These are phyloP conservation scores for Lamproptera curius DNA, from an alignment of 2,888 invertebrate genomes.

Conservation along the genomic window DNA sequence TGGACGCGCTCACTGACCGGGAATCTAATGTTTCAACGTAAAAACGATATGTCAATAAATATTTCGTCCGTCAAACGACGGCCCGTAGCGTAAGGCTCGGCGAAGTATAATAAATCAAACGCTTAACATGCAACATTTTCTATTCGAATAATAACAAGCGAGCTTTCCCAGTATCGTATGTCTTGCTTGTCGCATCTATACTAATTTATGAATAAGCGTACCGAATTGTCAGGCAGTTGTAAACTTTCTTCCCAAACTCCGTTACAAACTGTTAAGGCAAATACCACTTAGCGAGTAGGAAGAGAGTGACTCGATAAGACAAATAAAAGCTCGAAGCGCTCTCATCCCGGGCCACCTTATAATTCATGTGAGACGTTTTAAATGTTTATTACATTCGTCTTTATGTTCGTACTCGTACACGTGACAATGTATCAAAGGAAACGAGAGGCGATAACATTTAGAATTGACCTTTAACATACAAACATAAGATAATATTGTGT, in stretches of 20 bases:
- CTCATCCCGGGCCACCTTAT: constrained; percentile 1
- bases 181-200: constrained; percentile 25
- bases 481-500: constrained; percentile 9
- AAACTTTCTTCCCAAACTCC: constrained; percentile 8
- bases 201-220: constrained; percentile 30
- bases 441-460: constrained; percentile 13
- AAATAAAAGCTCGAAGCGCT: constrained; percentile 12
- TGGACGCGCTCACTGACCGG: constrained; percentile 44
- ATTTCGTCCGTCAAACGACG: constrained; percentile 31
- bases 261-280: constrained; percentile 20
- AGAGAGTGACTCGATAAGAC: constrained; percentile 19
- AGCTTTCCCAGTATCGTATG: constrained; percentile 28
- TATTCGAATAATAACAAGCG: constrained; percentile 24
- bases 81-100: constrained; percentile 22
- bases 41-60: constrained; percentile 50
- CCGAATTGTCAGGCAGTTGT: constrained; percentile 9
- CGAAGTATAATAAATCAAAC: constrained; percentile 30
- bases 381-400: constrained; percentile 34
- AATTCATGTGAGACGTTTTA: constrained; percentile 35
- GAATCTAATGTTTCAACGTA: constrained; percentile 44
- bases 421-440: constrained; percentile 14
- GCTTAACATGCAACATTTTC: constrained; percentile 28
- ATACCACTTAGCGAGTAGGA: constrained; percentile 19
- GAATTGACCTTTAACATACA: constrained; percentile 19
- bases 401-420: constrained; percentile 19